Evolutionary conservation across 2,888 invertebrate species (phyloP).

Genomic region (Hypena proboscidalis): DNA sequence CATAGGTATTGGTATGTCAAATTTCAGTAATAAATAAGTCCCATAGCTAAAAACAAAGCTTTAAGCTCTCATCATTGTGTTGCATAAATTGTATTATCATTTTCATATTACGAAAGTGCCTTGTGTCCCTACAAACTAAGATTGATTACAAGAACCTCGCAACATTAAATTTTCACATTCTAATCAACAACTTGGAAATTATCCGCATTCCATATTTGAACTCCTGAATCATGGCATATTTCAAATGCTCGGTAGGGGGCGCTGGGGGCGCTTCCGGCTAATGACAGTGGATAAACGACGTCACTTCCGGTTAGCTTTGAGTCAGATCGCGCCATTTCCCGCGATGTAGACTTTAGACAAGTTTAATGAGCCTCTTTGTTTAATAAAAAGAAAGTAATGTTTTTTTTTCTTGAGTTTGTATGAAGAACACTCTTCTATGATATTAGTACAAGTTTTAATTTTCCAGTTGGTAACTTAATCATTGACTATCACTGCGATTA

Average conservation of each 20-base stretch:
- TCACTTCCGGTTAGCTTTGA: constrained; percentile 75
- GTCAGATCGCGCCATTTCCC: constrained; percentile 66
- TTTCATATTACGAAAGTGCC: no score
- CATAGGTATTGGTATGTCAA: no score
- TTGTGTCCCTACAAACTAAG: constrained; percentile 10
- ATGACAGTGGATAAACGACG: constrained; percentile 77
- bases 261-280: constrained; percentile 67
- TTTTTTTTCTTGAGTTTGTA: constrained; percentile 12
- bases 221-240: constrained; percentile 52
- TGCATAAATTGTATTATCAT: no score
- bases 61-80: no score
- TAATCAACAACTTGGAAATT: constrained; percentile 26
- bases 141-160: constrained; percentile 21
- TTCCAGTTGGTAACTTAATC: no score
- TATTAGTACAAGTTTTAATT: no score
- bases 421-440: background rate
- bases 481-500: no score
- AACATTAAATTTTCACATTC: constrained; percentile 12
- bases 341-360: constrained; percentile 60
- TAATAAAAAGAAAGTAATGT: constrained; percentile 23
- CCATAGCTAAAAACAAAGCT: no score
- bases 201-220: no score
- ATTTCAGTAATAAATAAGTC: no score
- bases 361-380: constrained; percentile 56
- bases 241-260: constrained; percentile 49